Conservation (phyloP, 2,113 vertebrate species). For the Lucifuga dentata region DNA sequence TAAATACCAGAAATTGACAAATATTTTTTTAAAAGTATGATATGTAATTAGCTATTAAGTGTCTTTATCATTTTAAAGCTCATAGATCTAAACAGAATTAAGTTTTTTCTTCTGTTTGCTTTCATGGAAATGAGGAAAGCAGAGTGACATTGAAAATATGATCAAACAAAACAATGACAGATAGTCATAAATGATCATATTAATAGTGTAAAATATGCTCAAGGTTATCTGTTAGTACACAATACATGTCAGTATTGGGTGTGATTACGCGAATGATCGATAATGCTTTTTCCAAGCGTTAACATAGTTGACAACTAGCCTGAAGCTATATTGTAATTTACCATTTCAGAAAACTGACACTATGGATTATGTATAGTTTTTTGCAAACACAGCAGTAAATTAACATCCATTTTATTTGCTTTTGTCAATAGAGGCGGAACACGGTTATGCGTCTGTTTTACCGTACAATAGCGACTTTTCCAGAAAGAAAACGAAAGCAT, state of each 20-base stretch:
- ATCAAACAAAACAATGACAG: constrained; percentile 22
- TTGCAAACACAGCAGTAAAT: constrained; percentile 5
- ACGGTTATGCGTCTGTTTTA: constrained; percentile 97
- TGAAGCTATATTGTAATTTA: constrained; percentile 15
- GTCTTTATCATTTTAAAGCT: neutral
- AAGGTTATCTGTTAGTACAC: neutral
- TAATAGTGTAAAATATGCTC: neutral
- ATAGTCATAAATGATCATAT: neutral
- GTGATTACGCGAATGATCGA: constrained; percentile 15
- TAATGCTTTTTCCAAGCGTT: constrained; percentile 12
- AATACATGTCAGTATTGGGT: neutral
- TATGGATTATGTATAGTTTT: neutral
- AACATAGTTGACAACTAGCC: neutral
- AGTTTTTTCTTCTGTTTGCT: neutral
- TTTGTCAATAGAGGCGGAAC: constrained; percentile 94
- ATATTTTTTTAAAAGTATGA: constrained; percentile 15
- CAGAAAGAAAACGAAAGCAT: constrained; percentile 95
- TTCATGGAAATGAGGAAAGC: constrained; percentile 49
- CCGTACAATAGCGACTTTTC: constrained; percentile 94
- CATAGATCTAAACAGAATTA: neutral
- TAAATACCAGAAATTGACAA: constrained; percentile 9
- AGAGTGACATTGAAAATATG: constrained; percentile 55
- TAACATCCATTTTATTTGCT: constrained; percentile 59
- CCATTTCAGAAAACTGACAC: neutral
- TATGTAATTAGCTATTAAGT: neutral